Conservation (phyloP, 92 coral and sea anemone species). For the Ricordea florida region DNA sequence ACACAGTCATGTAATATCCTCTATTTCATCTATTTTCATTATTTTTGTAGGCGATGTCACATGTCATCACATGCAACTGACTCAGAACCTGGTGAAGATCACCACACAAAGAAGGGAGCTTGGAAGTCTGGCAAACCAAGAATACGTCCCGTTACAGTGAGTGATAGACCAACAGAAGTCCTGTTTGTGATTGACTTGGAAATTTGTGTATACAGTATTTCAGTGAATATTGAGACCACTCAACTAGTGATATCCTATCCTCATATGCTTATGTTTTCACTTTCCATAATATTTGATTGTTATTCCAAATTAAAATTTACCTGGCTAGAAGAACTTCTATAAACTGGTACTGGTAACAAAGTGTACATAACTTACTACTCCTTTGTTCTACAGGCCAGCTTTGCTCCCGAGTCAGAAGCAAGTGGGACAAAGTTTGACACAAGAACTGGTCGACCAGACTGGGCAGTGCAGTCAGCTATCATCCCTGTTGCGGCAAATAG, state of each 20-base stretch:
- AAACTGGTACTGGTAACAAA: no score
- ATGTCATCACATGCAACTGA: slow-evolving; percentile 64
- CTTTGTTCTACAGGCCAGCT: slow-evolving; percentile 52
- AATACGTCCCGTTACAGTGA: slow-evolving; percentile 76
- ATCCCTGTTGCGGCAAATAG: slow-evolving; percentile 66
- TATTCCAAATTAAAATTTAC: no score
- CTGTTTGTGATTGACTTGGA: neutral
- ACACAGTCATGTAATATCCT: neutral
- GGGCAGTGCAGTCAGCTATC: slow-evolving; percentile 82
- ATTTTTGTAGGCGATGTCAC: slow-evolving; percentile 72
- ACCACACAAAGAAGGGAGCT: slow-evolving; percentile 46
- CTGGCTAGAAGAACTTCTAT: no score
- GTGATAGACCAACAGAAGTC: neutral
- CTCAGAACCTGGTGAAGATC: slow-evolving; percentile 40
- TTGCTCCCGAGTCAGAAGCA: slow-evolving; percentile 74
- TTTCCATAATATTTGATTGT: no score
- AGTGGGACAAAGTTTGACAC: slow-evolving; percentile 70
- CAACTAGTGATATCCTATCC: no score
- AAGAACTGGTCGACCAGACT: slow-evolving; percentile 79
- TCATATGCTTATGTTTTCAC: no score
- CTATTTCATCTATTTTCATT: neutral
- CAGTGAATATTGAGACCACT: no score
- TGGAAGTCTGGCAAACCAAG: slow-evolving; percentile 67
- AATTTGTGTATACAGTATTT: neutral
- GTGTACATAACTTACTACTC: no score